Evolutionary conservation across 2,797 vertebrate genomes (phyloP), one percentile per base, ranked within the genome.

Genomic region (Chromobotia macracanthus): DNA sequence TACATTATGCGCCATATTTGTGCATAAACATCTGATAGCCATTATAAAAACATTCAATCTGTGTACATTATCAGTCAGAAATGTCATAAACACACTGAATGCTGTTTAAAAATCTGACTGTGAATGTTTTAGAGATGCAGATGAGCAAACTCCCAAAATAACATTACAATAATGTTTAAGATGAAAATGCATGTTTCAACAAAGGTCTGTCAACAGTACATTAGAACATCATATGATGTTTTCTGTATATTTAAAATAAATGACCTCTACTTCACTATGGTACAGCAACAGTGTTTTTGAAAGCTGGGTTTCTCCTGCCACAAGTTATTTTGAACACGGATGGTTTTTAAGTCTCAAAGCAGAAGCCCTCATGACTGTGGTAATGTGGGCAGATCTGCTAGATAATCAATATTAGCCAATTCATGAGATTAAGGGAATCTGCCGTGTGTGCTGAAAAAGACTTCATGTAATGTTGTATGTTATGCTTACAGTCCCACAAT

Each of bases 351-450:
- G 44, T 38, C 28, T 61, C 50, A 15, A 25, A 21, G 21, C 51
- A 25, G 23, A 75, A 56, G 38, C 61, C 74, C 41, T 65, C 9
- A n/a, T 18, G 38, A 56, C n/a, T 66, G 51, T 18, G 28, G 44
- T 12, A 75, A 35, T 9, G 66, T 46, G 46, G 35, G 50, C 50
- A 66, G 44, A 67, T 55, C 46, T 79, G 65, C 76, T 50, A 80
- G 31, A 77, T 63, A 35, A 72, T 79, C 55, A 79, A 67, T 82
- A 84, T 67, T 35, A 61, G 10, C 21, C 70, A 60, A 84, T 56
- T 72, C 31, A 44, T 56, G 61, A 73, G 61, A 80, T 77, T 80
- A 77, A 80, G 55, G 44, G 63, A 81, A 71, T 75, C 51, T 80
- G 63, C 72, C 55, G 72, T 51, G 68, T 55, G 25, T 66, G 41